A percentile compares a stretch with the other conserved stretches of the same genome.
Evolutionary conservation across 2,888 invertebrate genomes (phyloP).

Genomic region (Phragmatobia fuliginosa): DNA sequence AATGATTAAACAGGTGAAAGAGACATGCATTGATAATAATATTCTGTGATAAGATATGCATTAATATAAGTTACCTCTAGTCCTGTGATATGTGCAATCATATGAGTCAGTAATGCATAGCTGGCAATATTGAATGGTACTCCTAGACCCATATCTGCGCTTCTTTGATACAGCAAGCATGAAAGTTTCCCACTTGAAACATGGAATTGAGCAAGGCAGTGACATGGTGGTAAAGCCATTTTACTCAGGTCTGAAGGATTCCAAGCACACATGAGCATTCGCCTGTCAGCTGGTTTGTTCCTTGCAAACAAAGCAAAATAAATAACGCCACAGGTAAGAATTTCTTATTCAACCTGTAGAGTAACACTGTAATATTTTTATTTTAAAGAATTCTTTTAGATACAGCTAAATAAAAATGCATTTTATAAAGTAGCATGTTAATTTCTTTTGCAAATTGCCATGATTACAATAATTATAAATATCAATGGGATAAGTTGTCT

Average conservation of each 20-base stretch:
- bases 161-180: slow-evolving; percentile 97
- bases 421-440: no score
- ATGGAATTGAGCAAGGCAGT: slow-evolving; percentile 97
- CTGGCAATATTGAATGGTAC: slow-evolving; percentile 99
- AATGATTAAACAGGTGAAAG: background rate
- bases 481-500: background rate
- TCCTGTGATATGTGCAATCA: slow-evolving; percentile 98
- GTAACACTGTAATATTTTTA: no score
- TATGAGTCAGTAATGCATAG: slow-evolving; percentile 96
- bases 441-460: background rate
- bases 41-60: background rate
- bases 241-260: slow-evolving; percentile 94
- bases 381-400: no score
- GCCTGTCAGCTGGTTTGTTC: slow-evolving; percentile 93
- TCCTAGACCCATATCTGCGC: slow-evolving; percentile 99
- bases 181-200: slow-evolving; percentile 94
- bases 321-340: background rate
- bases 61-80: slow-evolving; percentile 88
- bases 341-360: background rate
- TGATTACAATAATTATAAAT: background rate
- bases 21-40: background rate
- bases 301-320: slow-evolving; percentile 53
- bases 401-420: no score
- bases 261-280: slow-evolving; percentile 98
- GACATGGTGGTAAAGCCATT: slow-evolving; percentile 99